Evolutionary conservation across 2,113 vertebrate genomes (phyloP).

Genomic region (Hyaena hyaena): DNA sequence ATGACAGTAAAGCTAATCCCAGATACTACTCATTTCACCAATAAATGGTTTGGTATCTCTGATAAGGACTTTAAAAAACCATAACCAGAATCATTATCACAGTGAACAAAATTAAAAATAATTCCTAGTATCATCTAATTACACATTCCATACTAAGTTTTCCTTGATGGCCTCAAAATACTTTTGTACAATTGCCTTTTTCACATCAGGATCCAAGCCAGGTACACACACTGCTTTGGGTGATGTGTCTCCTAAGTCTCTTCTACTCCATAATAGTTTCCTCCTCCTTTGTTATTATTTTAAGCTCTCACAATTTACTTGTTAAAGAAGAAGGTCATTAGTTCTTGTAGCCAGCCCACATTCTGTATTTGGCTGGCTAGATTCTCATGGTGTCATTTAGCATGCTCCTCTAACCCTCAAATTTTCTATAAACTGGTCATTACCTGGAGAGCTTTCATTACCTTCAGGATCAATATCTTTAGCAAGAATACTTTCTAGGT

Average conservation of each 20-base stretch:
- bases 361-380: neutral
- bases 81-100: neutral
- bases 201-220: neutral
- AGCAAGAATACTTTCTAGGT: neutral
- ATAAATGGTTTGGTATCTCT: neutral
- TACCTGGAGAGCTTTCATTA: neutral
- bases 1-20: neutral
- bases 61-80: neutral
- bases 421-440: neutral
- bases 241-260: neutral
- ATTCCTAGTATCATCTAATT: conserved; percentile 16
- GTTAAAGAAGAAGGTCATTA: neutral
- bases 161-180: neutral
- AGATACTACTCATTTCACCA: neutral
- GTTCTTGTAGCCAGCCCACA: neutral
- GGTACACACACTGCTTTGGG: neutral
- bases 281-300: neutral
- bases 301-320: neutral
- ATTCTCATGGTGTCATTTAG: neutral
- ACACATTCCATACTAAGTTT: neutral
- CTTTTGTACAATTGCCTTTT: neutral
- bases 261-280: neutral
- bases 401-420: neutral
- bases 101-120: conserved; percentile 39
- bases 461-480: neutral